A percentile compares a stretch with the other conserved stretches of the same genome.
Evolutionary conservation across 1,140 invertebrate genomes (phyloP).

Genomic region (Solenopsis invicta): DNA sequence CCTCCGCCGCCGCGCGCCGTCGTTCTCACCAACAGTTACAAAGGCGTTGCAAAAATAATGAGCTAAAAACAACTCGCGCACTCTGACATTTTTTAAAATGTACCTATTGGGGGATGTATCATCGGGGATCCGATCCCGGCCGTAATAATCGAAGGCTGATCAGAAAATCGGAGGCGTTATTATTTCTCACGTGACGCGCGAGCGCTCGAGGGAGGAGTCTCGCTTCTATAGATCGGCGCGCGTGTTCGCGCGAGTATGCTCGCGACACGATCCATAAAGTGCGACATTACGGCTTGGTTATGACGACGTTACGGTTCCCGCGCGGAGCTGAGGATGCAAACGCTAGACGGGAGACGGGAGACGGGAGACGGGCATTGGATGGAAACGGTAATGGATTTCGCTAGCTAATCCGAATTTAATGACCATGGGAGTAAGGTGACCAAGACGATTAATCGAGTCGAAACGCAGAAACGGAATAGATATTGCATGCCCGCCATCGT

Average conservation of each 20-base stretch:
- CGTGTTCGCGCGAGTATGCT: neutral
- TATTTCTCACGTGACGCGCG: neutral
- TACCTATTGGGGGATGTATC: constrained; percentile 14
- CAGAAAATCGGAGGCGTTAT: constrained; percentile 13
- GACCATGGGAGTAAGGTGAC: neutral
- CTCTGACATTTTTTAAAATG: constrained; percentile 62
- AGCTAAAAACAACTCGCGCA: constrained; percentile 58
- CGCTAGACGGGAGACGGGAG: neutral
- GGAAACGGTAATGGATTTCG: neutral
- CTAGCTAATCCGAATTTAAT: constrained; percentile 40
- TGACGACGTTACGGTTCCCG: neutral
- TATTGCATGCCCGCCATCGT: neutral
- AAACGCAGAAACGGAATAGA: constrained; percentile 29
- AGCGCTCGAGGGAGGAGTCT: neutral
- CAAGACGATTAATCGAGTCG: constrained; percentile 33
- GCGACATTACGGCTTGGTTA: neutral
- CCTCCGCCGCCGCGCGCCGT: no score
- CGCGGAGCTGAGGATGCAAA: neutral
- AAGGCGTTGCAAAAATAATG: constrained; percentile 59
- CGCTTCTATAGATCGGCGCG: neutral
- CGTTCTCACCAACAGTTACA: neutral
- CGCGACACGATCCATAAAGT: neutral
- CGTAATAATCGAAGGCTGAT: constrained; percentile 14
- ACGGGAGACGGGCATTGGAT: no score
- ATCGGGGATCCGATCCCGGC: constrained; percentile 38